phyloP scores from a whole-genome alignment of 53 echinoderm and acorn worm genomes.

The Holothuria scabra region DNA sequence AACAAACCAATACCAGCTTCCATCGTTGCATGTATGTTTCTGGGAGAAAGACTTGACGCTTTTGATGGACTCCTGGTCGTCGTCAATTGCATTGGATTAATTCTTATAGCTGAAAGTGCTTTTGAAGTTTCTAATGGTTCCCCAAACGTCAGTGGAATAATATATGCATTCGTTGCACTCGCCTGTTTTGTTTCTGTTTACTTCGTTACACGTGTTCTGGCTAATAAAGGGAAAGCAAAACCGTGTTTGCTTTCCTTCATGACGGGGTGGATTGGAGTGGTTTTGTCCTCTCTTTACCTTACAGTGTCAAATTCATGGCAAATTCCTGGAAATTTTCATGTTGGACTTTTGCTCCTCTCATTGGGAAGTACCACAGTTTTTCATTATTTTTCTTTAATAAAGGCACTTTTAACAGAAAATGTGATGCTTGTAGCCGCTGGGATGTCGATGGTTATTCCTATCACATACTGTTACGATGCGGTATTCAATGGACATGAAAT shows the following conservation, averaged over 20 bases:
- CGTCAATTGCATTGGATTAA: neutral
- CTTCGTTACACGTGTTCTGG: neutral
- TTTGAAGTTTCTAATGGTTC: neutral
- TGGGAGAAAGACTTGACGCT: neutral
- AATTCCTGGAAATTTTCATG: neutral
- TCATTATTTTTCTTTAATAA: neutral
- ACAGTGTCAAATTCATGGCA: neutral
- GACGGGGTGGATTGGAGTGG: neutral
- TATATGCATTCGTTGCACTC: neutral
- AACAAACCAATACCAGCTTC: constrained; percentile 14
- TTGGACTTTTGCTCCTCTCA: neutral
- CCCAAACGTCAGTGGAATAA: neutral
- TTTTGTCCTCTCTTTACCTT: neutral
- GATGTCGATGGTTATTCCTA: neutral
- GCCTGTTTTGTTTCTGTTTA: neutral
- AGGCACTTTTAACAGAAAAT: constrained; percentile 2
- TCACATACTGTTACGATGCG: neutral
- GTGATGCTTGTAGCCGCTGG: neutral
- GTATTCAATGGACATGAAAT: neutral
- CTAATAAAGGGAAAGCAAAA: neutral
- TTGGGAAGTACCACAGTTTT: neutral
- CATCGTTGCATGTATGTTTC: constrained; percentile 5
- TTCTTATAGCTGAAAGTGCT: neutral
- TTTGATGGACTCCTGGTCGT: neutral
- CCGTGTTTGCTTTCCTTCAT: neutral